These are phyloP conservation scores for Scaptomyza flava DNA, from an alignment of 2,888 invertebrate genomes.

Conservation along the genomic window DNA sequence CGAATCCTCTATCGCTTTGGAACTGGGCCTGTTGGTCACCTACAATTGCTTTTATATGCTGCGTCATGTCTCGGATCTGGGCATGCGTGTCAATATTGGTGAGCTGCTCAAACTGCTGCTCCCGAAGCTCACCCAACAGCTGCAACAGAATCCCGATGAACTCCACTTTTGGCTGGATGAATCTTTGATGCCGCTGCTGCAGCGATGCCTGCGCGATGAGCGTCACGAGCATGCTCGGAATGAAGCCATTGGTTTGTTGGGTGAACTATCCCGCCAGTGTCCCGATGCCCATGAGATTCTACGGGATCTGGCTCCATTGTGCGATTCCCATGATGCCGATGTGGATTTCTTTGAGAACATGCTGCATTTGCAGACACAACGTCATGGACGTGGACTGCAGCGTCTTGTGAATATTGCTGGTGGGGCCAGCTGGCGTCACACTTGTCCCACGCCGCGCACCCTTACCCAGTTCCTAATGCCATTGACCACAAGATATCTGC, in stretches of 20 bases:
- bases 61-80: conserved; percentile 92
- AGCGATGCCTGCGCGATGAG: conserved; percentile 88
- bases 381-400: conserved; percentile 92
- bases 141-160: conserved; percentile 82
- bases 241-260: conserved; percentile 92
- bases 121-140: conserved; percentile 86
- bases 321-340: conserved; percentile 89
- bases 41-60: conserved; percentile 93
- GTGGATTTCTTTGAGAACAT: conserved; percentile 98
- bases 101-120: conserved; percentile 90
- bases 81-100: conserved; percentile 91
- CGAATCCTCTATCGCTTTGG: conserved; percentile 86
- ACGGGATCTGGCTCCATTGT: conserved; percentile 88
- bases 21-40: conserved; percentile 89
- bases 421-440: conserved; percentile 85
- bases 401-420: conserved; percentile 89
- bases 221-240: conserved; percentile 90
- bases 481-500: conserved; percentile 91
- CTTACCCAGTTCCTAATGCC: conserved; percentile 94
- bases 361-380: conserved; percentile 93
- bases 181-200: conserved; percentile 90
- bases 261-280: conserved; percentile 90
- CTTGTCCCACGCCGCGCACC: conserved; percentile 88
- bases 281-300: conserved; percentile 89
- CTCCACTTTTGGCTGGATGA: conserved; percentile 89